Evolutionary conservation across 2,888 invertebrate species (phyloP).

Genomic region (Amiota communis): DNA sequence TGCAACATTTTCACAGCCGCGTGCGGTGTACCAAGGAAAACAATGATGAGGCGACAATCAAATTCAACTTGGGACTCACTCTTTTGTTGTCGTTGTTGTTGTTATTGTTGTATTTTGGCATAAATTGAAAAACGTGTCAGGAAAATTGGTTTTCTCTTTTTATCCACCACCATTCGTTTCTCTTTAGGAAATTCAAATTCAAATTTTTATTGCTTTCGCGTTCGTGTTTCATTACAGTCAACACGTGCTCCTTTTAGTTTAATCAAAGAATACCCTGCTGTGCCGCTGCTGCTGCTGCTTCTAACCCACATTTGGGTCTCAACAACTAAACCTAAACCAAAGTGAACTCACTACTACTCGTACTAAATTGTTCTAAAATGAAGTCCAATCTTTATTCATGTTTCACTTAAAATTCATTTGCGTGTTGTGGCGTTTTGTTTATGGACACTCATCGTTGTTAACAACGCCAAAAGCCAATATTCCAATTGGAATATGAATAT

Average conservation of each 20-base stretch:
- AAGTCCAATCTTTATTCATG: neutral
- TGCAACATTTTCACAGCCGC: slow-evolving; percentile 56
- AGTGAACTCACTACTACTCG: neutral
- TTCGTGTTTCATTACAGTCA: neutral
- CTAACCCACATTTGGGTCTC: neutral
- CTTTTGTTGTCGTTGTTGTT: slow-evolving; percentile 33
- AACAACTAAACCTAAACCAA: neutral
- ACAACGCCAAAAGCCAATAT: slow-evolving; percentile 19
- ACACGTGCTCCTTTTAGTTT: slow-evolving; percentile 11
- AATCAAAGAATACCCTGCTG: slow-evolving; percentile 9
- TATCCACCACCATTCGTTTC: slow-evolving; percentile 37
- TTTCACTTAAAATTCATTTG: slow-evolving; percentile 44
- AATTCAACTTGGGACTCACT: neutral
- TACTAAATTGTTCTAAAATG: neutral
- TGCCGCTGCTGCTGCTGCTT: neutral
- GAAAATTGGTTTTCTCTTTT: slow-evolving; percentile 52
- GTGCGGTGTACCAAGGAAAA: neutral
- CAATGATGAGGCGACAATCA: slow-evolving; percentile 19
- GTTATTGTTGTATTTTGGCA: slow-evolving; percentile 18
- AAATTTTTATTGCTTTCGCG: slow-evolving; percentile 19
- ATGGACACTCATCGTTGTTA: slow-evolving; percentile 22
- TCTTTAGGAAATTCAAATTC: slow-evolving; percentile 29
- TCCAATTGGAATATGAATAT: neutral
- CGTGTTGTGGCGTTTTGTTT: slow-evolving; percentile 43
- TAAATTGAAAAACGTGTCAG: slow-evolving; percentile 42